phyloP scores from a whole-genome alignment of 1,140 invertebrate genomes.

The Pogonomyrmex californicus region DNA sequence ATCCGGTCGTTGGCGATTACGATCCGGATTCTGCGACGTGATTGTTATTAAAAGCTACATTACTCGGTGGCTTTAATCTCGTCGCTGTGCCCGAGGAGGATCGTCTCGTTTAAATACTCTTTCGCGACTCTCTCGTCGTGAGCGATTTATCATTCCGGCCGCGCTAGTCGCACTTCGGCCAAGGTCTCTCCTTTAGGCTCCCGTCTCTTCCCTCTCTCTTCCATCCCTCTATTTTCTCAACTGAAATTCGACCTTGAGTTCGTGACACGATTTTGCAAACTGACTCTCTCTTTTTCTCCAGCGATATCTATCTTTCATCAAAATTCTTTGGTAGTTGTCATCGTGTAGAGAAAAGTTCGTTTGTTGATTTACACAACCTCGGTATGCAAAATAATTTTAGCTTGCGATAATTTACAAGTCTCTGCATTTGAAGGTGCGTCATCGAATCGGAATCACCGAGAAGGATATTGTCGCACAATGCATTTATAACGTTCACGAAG shows the following conservation, averaged over 20 bases:
- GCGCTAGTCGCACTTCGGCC: slow-evolving; percentile 71
- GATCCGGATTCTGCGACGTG: slow-evolving; percentile 67
- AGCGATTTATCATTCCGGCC: slow-evolving; percentile 79
- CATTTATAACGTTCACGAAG: neutral
- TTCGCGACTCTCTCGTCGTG: slow-evolving; percentile 69
- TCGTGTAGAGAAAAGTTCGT: neutral
- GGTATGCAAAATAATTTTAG: neutral
- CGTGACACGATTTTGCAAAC: slow-evolving; percentile 41
- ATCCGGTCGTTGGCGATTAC: slow-evolving; percentile 14
- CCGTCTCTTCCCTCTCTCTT: neutral
- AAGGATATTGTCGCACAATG: neutral
- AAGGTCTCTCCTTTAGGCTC: slow-evolving; percentile 66
- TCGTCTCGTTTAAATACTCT: slow-evolving; percentile 81
- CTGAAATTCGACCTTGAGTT: slow-evolving; percentile 68
- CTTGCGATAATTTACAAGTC: neutral
- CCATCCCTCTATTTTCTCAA: slow-evolving; percentile 10
- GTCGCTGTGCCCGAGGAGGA: slow-evolving; percentile 73
- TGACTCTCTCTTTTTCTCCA: neutral
- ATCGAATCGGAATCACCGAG: neutral
- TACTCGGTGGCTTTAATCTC: slow-evolving; percentile 52
- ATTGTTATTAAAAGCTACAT: slow-evolving; percentile 62
- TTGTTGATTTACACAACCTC: neutral
- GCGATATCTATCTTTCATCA: neutral
- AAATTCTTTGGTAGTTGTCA: neutral
- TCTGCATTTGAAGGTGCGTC: neutral